phyloP scores from a whole-genome alignment of 2,113 vertebrate genomes.

The Acinonyx jubatus region DNA sequence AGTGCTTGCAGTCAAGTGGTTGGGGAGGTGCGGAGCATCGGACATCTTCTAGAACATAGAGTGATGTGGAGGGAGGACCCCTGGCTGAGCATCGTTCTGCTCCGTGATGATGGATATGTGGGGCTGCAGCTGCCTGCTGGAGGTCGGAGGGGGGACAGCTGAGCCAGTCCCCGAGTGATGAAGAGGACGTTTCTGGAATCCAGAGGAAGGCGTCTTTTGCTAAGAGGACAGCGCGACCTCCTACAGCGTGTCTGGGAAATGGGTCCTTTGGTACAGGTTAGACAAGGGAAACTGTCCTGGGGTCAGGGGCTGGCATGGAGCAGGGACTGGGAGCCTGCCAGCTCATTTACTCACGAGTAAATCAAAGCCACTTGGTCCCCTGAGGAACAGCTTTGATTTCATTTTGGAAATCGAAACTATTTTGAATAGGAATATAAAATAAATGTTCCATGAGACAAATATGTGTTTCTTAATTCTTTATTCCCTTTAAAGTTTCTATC shows the following conservation, averaged over 20 bases:
- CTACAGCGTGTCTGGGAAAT: neutral
- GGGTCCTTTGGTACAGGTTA: neutral
- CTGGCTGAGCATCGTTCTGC: neutral
- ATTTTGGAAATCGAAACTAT: neutral
- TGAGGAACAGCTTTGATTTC: neutral
- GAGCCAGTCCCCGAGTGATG: neutral
- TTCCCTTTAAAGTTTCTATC: neutral
- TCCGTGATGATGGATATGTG: rapidly evolving
- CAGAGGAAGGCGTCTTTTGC: rapidly evolving
- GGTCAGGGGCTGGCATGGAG: neutral
- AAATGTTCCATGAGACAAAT: neutral
- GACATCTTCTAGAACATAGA: rapidly evolving
- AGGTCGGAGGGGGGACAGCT: no score
- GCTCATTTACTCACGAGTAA: neutral
- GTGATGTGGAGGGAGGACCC: neutral
- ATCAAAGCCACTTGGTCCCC: neutral
- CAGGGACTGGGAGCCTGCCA: neutral
- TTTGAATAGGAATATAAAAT: neutral
- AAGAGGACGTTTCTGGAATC: neutral
- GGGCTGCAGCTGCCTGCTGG: neutral
- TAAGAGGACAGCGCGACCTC: neutral
- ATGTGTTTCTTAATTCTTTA: neutral
- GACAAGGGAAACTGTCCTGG: neutral
- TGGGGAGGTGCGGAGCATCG: no score
- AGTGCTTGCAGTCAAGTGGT: neutral